Evolutionary conservation across 2,113 vertebrate species (phyloP), one percentile per base, ranked within the genome.

Genomic region (Embiotoca jacksoni): DNA sequence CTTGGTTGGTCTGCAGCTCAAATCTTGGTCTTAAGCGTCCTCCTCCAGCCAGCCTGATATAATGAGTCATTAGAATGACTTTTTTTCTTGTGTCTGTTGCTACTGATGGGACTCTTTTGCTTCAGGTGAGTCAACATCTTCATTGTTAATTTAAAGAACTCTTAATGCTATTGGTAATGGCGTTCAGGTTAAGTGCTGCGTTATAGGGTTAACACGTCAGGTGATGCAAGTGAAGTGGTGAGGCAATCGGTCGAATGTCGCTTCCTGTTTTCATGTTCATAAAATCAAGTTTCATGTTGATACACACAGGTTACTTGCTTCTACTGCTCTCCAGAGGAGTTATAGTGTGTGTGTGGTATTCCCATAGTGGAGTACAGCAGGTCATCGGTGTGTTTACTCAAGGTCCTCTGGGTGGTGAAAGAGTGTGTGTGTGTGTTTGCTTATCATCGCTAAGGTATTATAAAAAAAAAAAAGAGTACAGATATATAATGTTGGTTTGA

Each of bases 331-430:
- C 39, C 9, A 46, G 53, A 60, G 30, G 31, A 31, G 68, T 52
- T 60, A 1, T 23, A 23, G 23, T 23, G 23, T 23, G 32, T 41
- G 14, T 66, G 8, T n/a, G 0, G 2, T 81, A 37, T 74, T 80
- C 67, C 80, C 78, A 49, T 5, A 59, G 68, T 50, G 64, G 53
- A 57, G 63, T 82, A 75, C 66, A 76, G 50, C 71, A 9, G 36
- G 70, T 46, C 77, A 67, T 15, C 47, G 36, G 70, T 72, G 84
- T 65, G 72, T 65, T 75, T 41, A 46, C 11, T 10, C 53, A 52
- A 10, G 44, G 53, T 68, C 78, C 68, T 69, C 41, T 72, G 73
- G 79, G 77, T 56, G 50, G 14, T 60, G 37, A 33, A 10, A 2
- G 1, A 35, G 1, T 37, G 44, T 35, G 33, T 10, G 61, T 46